phyloP scores from a whole-genome alignment of 2,113 vertebrate species.

The Rhinolophus sinicus region DNA sequence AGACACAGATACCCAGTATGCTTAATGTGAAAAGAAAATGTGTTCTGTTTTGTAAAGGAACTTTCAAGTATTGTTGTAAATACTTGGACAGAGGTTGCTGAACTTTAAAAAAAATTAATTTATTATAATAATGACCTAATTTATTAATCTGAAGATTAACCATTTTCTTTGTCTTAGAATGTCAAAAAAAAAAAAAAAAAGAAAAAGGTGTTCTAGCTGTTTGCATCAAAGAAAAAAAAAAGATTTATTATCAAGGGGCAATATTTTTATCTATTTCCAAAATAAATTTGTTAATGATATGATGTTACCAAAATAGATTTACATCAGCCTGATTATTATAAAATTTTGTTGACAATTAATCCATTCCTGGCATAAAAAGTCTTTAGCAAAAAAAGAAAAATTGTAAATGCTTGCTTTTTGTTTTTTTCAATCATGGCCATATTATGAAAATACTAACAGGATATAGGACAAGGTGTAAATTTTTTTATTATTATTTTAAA shows the following conservation, averaged over 20 bases:
- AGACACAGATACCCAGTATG: constrained; percentile 90
- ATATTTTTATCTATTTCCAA: constrained; percentile 90
- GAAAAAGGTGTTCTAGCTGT: constrained; percentile 91
- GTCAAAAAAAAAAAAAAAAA: constrained; percentile 86
- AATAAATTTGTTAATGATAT: constrained; percentile 84
- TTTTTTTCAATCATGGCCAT: constrained; percentile 89
- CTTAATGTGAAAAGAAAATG: constrained; percentile 92
- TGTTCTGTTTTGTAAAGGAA: constrained; percentile 91
- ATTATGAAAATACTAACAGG: constrained; percentile 90
- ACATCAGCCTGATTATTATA: constrained; percentile 86
- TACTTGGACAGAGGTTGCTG: constrained; percentile 94
- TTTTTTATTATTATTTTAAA: constrained; percentile 90
- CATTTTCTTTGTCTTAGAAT: constrained; percentile 91
- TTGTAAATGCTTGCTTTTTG: constrained; percentile 90
- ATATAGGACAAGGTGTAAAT: constrained; percentile 90
- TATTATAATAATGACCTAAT: constrained; percentile 96
- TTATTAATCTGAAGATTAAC: constrained; percentile 93
- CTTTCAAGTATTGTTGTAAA: constrained; percentile 97
- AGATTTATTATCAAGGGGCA: constrained; percentile 88
- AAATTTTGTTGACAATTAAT: constrained; percentile 88
- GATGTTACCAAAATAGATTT: constrained; percentile 84
- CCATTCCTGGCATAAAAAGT: constrained; percentile 88
- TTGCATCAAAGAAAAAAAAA: constrained; percentile 87
- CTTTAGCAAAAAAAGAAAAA: constrained; percentile 85
- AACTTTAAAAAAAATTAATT: constrained; percentile 94